Conservation (phyloP, 2,797 vertebrate genomes). For the Apodemus agrarius region DNA sequence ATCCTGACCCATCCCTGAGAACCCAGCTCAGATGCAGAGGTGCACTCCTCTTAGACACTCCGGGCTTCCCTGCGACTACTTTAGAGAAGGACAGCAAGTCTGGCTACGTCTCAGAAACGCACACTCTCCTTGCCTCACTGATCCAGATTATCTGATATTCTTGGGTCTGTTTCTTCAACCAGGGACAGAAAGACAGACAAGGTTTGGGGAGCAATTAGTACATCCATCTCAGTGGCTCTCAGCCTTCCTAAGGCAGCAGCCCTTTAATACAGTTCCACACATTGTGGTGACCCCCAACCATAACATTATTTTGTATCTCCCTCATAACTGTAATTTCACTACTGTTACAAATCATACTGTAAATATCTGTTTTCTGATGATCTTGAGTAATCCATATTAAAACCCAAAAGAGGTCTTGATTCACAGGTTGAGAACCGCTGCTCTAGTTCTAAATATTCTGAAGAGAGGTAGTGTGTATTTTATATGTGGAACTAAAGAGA, state of each 20-base stretch:
- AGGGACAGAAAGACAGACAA: neutral
- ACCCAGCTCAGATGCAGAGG: neutral
- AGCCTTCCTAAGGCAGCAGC: rapidly evolving
- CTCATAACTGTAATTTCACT: neutral
- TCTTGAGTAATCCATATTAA: neutral
- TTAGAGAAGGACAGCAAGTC: neutral
- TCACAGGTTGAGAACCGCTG: neutral
- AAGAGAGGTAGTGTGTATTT: neutral
- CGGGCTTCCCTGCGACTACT: neutral
- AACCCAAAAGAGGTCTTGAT: neutral
- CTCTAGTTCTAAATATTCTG: neutral
- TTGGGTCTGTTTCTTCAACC: neutral
- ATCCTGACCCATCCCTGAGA: neutral
- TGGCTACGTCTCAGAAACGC: neutral
- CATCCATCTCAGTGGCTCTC: neutral
- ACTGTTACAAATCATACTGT: neutral
- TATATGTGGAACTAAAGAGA: neutral
- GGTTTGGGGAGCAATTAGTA: neutral
- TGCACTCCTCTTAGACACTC: neutral
- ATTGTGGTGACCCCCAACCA: neutral
- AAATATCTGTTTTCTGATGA: neutral
- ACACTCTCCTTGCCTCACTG: neutral
- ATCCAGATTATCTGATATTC: neutral
- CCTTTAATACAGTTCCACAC: neutral
- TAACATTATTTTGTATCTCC: neutral